phyloP scores from a whole-genome alignment of 2,888 invertebrate genomes.

The Clepsis dumicolana region DNA sequence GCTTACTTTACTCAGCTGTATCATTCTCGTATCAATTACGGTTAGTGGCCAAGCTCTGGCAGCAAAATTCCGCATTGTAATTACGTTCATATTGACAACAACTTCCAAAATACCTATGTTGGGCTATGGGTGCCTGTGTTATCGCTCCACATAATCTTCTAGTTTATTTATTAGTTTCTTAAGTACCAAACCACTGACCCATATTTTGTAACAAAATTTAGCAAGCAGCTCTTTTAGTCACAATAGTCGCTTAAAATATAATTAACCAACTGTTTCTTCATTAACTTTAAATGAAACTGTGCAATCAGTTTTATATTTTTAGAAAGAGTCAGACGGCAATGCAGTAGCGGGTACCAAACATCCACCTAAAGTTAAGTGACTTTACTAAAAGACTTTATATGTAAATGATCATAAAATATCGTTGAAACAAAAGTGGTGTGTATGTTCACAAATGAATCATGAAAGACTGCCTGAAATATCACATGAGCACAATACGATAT shows the following conservation, averaged over 20 bases:
- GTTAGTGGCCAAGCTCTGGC: constrained; percentile 10
- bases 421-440: constrained; percentile 47
- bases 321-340: background rate
- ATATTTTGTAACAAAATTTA: constrained; percentile 9
- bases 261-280: background rate
- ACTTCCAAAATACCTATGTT: background rate
- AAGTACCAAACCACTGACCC: constrained; percentile 31
- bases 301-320: background rate
- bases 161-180: constrained; percentile 16
- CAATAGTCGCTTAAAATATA: constrained; percentile 1
- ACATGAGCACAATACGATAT: constrained; percentile 57
- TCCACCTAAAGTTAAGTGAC: constrained; percentile 42
- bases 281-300: background rate
- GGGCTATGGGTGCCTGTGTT: constrained; percentile 8
- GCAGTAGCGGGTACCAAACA: background rate
- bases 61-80: constrained; percentile 18
- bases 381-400: constrained; percentile 51
- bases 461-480: constrained; percentile 48
- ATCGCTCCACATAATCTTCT: constrained; percentile 23
- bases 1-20: background rate
- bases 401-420: constrained; percentile 60
- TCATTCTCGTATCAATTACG: background rate
- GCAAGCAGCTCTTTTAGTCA: background rate
- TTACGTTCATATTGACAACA: constrained; percentile 15
- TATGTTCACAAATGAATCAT: constrained; percentile 32